Evolutionary conservation across 2,888 invertebrate genomes (phyloP), one percentile per base, ranked within the genome.

Genomic region (Phanerotoma sp.): DNA sequence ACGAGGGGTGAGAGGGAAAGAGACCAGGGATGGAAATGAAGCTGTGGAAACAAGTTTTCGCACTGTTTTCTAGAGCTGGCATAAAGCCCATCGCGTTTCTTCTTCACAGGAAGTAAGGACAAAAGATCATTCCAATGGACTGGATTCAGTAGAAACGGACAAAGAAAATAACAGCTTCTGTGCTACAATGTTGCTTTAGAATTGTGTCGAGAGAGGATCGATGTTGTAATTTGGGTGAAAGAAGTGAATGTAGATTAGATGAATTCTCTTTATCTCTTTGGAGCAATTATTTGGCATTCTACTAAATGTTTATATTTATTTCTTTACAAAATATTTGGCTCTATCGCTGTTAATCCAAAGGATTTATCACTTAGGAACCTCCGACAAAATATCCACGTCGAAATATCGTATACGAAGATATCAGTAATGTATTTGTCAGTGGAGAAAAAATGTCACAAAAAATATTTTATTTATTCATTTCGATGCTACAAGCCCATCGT

Each of bases 21-120:
- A 46, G 37, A 48, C 40, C 30, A 42, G 32, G 32, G 44, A 40
- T 32, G 55, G 38, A 38, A 60, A 58, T 56, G 54, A 51, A 56
- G 54, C 59, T 64, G 63, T 62, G 64, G 65, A 66, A 62, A 59
- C 63, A 62, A 61, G 57, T 64, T 69, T 69, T 68, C 66, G 60
- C 65, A 58, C 68, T 63, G 60, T 49, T 50, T 41, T 16, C 47
- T 54, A 61, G 18, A 18, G 54, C 64, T 73, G 73, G 71, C 69
- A 69, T 41, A 55, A 51, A 62, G 69, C 72, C 69, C 67, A 56
- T 21, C 18, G 38, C 51, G n/a, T n/a, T n/a, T n/a, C 45, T 42
- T 21, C 21, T 38, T 40, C 55, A 50, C 33, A 53, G 60, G 61
- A 57, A 54, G 48, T 60, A 41, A 59, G 63, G 56, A 68, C 65